phyloP scores from a whole-genome alignment of 2,888 invertebrate species.

The Pammene aurita region DNA sequence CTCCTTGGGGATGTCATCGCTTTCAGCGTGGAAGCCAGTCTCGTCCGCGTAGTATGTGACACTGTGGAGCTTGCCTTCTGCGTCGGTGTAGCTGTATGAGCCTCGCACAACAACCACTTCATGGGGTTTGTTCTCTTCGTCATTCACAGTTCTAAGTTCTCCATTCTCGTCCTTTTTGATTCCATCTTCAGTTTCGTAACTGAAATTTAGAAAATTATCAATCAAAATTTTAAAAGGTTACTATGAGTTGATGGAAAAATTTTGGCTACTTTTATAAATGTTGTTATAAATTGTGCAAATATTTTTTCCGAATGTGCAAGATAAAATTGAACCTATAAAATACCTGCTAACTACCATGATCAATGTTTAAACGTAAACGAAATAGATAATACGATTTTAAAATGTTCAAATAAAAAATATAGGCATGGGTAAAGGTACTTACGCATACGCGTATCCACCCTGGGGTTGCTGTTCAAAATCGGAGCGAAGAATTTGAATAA shows the following conservation, averaged over 20 bases:
- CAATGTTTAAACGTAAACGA: too few species aligned
- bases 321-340: background rate
- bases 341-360: too few species aligned
- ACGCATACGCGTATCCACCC: slow-evolving; percentile 62
- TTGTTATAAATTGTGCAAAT: background rate
- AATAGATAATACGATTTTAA: too few species aligned
- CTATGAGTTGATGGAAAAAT: background rate
- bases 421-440: slow-evolving; percentile 47
- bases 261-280: background rate
- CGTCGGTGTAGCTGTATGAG: slow-evolving; percentile 80
- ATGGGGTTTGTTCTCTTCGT: slow-evolving; percentile 83
- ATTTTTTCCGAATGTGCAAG: background rate
- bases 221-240: background rate
- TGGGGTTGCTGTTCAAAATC: slow-evolving; percentile 58
- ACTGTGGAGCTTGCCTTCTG: slow-evolving; percentile 79
- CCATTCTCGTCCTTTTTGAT: slow-evolving; percentile 81
- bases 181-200: slow-evolving; percentile 83
- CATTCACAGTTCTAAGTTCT: slow-evolving; percentile 63
- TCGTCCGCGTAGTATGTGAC: slow-evolving; percentile 85
- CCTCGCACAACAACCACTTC: slow-evolving; percentile 83
- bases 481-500: slow-evolving; percentile 61
- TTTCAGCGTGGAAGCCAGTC: slow-evolving; percentile 85
- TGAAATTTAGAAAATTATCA: slow-evolving; percentile 46
- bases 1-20: slow-evolving; percentile 83
- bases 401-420: too few species aligned